Evolutionary conservation across 53 echinoderm and acorn worm genomes (phyloP).

Genomic region (Astropecten irregularis): DNA sequence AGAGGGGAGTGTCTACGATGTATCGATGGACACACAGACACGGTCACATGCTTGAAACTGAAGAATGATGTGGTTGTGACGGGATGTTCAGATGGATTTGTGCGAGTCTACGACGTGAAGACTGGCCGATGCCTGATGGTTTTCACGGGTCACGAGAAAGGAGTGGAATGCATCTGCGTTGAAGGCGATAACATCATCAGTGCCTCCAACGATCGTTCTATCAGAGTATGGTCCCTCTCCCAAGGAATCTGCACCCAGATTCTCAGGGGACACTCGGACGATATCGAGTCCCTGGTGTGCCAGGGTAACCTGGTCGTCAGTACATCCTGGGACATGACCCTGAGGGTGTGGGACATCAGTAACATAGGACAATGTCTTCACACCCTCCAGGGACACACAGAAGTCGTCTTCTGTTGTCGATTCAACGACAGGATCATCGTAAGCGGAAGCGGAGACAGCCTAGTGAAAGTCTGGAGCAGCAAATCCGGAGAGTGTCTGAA

Average conservation of each 20-base stretch:
- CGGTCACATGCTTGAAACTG: slow-evolving; percentile 72
- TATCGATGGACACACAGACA: slow-evolving; percentile 73
- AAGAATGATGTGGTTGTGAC: slow-evolving; percentile 65
- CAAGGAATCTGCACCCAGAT: slow-evolving; percentile 66
- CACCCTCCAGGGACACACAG: slow-evolving; percentile 76
- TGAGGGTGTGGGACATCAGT: slow-evolving; percentile 75
- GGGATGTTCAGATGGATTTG: slow-evolving; percentile 70
- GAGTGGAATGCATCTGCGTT: slow-evolving; percentile 66
- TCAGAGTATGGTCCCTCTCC: slow-evolving; percentile 69
- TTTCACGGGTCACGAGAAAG: slow-evolving; percentile 63
- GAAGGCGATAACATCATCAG: slow-evolving; percentile 65
- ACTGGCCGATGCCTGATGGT: slow-evolving; percentile 64
- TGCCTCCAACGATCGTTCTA: slow-evolving; percentile 69
- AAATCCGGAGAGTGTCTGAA: slow-evolving; percentile 65
- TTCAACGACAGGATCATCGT: slow-evolving; percentile 76
- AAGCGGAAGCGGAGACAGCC: slow-evolving; percentile 82
- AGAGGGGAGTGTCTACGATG: slow-evolving; percentile 58
- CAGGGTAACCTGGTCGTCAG: slow-evolving; percentile 53
- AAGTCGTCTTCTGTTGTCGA: slow-evolving; percentile 91
- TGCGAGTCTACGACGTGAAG: slow-evolving; percentile 64
- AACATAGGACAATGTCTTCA: slow-evolving; percentile 73
- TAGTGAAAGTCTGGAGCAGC: slow-evolving; percentile 77
- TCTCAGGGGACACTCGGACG: slow-evolving; percentile 78
- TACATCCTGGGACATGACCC: slow-evolving; percentile 75
- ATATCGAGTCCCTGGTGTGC: slow-evolving; percentile 65